phyloP scores from a whole-genome alignment of 2,888 invertebrate genomes.

The Embidobia sp. region DNA sequence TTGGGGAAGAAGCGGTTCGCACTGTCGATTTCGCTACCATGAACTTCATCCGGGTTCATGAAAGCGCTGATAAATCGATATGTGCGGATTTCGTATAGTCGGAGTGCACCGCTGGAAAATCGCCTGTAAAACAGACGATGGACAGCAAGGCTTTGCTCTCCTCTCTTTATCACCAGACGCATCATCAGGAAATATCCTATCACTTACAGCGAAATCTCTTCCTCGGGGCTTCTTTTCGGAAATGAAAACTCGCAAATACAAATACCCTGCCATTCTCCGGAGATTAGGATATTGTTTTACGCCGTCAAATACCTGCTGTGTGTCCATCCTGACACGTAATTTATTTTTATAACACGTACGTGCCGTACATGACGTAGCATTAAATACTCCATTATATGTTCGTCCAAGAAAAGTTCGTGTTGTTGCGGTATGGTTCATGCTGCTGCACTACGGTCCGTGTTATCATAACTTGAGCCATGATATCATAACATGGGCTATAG shows the following conservation, averaged over 20 bases:
- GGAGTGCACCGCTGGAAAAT: slow-evolving; percentile 29
- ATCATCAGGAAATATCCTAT: slow-evolving; percentile 50
- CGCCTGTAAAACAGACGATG: slow-evolving; percentile 40
- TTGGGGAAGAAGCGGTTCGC: slow-evolving; percentile 27
- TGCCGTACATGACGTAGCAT: too few relatives aligned
- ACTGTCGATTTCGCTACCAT: slow-evolving; percentile 40
- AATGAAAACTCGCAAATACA: slow-evolving; percentile 36
- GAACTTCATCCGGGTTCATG: slow-evolving; percentile 44
- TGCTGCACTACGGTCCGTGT: too few relatives aligned
- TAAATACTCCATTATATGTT: too few relatives aligned
- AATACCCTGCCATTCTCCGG: slow-evolving; percentile 38
- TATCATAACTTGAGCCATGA: too few relatives aligned
- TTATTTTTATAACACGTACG: slow-evolving; percentile 50
- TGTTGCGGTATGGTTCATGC: too few relatives aligned
- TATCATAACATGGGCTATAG: too few relatives aligned
- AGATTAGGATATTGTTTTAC: slow-evolving; percentile 55
- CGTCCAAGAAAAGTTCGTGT: too few relatives aligned
- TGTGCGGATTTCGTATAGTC: slow-evolving; percentile 7
- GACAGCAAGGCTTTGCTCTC: slow-evolving; percentile 1
- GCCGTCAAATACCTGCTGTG: too few relatives aligned
- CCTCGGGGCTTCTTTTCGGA: slow-evolving; percentile 26
- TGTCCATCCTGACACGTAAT: slow-evolving; percentile 49
- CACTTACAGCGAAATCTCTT: slow-evolving; percentile 4
- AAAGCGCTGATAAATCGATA: slow-evolving; percentile 54
- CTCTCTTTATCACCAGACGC: slow-evolving; percentile 29